Evolutionary conservation across 2,888 invertebrate species (phyloP).

Genomic region (Drosophila cracens): DNA sequence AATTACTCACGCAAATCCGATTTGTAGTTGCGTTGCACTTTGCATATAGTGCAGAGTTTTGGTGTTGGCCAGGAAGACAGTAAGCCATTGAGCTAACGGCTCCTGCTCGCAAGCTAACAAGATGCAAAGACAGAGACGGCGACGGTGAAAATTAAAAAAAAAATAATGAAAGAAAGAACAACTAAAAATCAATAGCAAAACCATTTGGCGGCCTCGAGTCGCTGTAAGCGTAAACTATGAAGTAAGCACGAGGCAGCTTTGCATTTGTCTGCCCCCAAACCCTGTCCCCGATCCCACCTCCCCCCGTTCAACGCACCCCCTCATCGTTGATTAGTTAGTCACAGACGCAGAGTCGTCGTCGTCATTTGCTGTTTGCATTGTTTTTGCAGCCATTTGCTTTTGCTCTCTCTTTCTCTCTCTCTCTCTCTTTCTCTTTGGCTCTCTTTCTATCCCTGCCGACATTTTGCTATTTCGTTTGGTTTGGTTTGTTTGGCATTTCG

Average conservation of each 20-base stretch:
- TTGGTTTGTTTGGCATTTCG: conserved; percentile 71
- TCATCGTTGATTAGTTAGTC: conserved; percentile 63
- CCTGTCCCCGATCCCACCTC: not conserved
- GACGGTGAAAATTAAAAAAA: not conserved
- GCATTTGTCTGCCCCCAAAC: conserved; percentile 52
- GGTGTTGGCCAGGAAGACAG: conserved; percentile 30
- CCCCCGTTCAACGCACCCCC: conserved; percentile 4
- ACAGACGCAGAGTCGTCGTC: conserved; percentile 70
- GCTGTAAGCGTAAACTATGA: conserved; percentile 71
- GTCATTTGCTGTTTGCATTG: conserved; percentile 65
- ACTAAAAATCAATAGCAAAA: conserved; percentile 70
- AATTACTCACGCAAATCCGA: conserved; percentile 82
- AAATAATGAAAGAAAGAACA: conserved; percentile 10
- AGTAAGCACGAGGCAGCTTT: conserved; percentile 78
- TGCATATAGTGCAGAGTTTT: conserved; percentile 20
- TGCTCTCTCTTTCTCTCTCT: conserved; percentile 1
- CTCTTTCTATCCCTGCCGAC: conserved; percentile 13
- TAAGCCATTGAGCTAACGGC: conserved; percentile 37
- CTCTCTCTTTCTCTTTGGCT: not conserved
- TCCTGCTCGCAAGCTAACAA: conserved; percentile 21
- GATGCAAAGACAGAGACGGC: conserved; percentile 5
- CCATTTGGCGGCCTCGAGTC: conserved; percentile 68
- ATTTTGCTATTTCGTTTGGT: conserved; percentile 41
- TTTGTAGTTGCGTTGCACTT: conserved; percentile 65
- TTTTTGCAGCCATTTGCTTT: conserved; percentile 64